phyloP scores from a whole-genome alignment of 2,113 vertebrate genomes.

The Peromyscus polionotus region DNA sequence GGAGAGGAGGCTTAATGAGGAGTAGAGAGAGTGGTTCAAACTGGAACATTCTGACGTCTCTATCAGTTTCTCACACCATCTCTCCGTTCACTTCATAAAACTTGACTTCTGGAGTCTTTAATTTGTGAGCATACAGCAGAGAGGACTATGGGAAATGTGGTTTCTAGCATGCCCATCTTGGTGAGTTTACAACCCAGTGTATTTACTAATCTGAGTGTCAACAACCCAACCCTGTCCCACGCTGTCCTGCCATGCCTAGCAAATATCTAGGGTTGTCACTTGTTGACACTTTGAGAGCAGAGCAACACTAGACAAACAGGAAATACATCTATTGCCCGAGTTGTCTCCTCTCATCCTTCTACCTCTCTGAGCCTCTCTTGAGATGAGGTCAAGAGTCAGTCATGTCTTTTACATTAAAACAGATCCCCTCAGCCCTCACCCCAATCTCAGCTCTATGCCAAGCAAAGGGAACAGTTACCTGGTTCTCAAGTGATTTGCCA shows the following conservation, averaged over 20 bases:
- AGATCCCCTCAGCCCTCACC: neutral
- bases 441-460: neutral
- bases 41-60: neutral
- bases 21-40: neutral
- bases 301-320: neutral
- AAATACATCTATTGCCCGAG: neutral
- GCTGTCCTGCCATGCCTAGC: neutral
- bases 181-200: neutral
- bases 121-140: neutral
- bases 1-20: neutral
- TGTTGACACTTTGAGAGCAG: neutral
- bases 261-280: neutral
- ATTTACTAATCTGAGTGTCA: neutral
- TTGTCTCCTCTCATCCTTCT: neutral
- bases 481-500: neutral
- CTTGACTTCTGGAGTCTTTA: neutral
- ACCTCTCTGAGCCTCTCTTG: neutral
- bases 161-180: neutral
- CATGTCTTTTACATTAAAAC: neutral
- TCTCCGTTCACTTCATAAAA: neutral
- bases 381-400: neutral
- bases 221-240: too few relatives aligned
- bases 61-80: neutral
- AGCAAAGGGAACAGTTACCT: neutral
- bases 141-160: slow-evolving; percentile 29